Evolutionary conservation across 92 coral and sea anemone genomes (phyloP).

Genomic region (Anthopleura xanthogrammica): DNA sequence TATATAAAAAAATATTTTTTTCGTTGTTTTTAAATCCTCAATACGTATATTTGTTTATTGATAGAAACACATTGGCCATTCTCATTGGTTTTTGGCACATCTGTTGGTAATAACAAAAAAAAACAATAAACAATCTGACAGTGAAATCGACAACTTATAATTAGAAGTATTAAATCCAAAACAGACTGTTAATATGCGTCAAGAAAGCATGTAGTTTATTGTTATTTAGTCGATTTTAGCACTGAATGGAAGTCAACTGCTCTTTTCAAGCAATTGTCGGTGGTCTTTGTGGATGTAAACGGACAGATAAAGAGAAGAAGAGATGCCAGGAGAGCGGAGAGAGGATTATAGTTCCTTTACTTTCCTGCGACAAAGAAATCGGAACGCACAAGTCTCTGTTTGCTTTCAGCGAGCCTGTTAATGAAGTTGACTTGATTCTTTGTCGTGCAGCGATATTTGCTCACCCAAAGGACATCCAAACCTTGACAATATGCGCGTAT

Average conservation of each 20-base stretch:
- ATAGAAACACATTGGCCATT: neutral
- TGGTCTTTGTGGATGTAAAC: constrained; percentile 45
- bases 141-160: neutral
- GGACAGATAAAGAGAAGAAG: constrained; percentile 37
- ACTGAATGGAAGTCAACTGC: constrained; percentile 11
- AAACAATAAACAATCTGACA: neutral
- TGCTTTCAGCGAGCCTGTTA: constrained; percentile 41
- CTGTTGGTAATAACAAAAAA: neutral
- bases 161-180: neutral
- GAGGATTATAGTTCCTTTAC: constrained; percentile 26
- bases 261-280: constrained; percentile 52
- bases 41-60: neutral
- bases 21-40: neutral
- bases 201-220: neutral
- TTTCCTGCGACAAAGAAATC: constrained; percentile 48
- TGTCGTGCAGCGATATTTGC: no score
- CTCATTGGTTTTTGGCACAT: neutral
- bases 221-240: neutral
- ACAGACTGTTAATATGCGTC: neutral
- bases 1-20: neutral
- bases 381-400: constrained; percentile 29
- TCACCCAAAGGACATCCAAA: no score
- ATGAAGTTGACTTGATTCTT: constrained; percentile 59
- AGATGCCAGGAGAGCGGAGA: constrained; percentile 13
- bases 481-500: constrained; percentile 54